Percentiles rank a stretch among this genome's conserved stretches.
These are phyloP conservation scores for Tenthredo distinguenda DNA, from an alignment of 2,888 invertebrate species.

Conservation along the genomic window DNA sequence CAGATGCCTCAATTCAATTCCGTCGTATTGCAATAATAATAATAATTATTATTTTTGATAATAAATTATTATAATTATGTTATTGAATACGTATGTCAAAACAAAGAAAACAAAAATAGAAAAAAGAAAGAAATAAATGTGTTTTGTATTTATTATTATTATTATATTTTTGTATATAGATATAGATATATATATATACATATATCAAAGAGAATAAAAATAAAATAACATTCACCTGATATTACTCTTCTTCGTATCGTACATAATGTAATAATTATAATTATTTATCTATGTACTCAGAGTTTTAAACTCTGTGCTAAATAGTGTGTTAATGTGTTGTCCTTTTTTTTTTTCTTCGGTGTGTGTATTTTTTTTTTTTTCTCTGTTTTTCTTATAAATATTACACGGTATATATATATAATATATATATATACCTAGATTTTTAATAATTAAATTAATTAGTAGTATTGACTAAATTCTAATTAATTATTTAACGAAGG, in stretches of 20 bases:
- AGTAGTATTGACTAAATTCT: conserved; percentile 27
- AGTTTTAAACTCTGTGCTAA: neutral
- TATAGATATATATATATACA: too few species aligned
- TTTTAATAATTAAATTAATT: conserved; percentile 45
- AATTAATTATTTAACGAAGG: conserved; percentile 47
- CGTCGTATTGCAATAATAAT: too few species aligned
- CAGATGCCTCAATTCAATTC: too few species aligned
- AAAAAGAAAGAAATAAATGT: too few species aligned
- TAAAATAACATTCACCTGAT: conserved; percentile 5
- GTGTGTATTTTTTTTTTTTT: neutral
- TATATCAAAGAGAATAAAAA: neutral
- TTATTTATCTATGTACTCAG: neutral
- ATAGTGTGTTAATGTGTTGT: conserved; percentile 2
- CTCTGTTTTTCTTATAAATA: conserved; percentile 54
- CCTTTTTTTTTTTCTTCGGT: conserved; percentile 51
- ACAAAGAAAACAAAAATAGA: too few species aligned
- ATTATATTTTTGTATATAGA: neutral
- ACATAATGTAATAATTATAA: neutral
- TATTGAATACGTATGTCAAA: too few species aligned
- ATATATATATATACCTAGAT: conserved; percentile 53
- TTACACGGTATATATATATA: conserved; percentile 55
- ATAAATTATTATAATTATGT: too few species aligned
- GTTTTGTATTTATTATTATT: neutral
- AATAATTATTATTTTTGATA: too few species aligned
- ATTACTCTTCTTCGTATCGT: neutral